These are phyloP conservation scores for Actenoides lindsayi DNA, from an alignment of 2,113 vertebrate genomes.

Conservation along the genomic window DNA sequence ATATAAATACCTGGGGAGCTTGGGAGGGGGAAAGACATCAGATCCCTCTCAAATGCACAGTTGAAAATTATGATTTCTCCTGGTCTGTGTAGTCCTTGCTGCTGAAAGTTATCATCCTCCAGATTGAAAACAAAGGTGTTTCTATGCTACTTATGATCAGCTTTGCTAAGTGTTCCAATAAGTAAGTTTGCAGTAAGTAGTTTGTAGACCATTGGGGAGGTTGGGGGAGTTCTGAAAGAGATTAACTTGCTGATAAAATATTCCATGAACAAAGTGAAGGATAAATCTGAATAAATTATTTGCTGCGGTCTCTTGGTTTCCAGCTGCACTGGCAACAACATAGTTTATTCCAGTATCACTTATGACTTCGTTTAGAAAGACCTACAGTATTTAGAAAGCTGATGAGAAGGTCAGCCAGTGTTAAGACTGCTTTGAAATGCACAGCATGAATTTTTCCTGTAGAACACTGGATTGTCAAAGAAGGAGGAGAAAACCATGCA, in stretches of 20 bases:
- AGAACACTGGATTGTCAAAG: background rate
- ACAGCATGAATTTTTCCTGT: background rate
- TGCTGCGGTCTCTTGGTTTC: background rate
- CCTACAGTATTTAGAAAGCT: background rate
- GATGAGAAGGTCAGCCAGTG: background rate
- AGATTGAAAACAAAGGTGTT: background rate
- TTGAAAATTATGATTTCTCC: background rate
- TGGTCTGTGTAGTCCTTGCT: background rate
- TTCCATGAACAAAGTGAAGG: background rate
- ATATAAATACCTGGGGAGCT: background rate
- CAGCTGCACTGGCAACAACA: background rate
- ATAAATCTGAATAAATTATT: constrained; percentile 13
- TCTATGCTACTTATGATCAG: background rate
- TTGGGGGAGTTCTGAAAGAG: background rate
- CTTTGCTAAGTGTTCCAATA: background rate
- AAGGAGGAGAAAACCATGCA: background rate
- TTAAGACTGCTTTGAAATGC: background rate
- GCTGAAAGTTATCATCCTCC: background rate
- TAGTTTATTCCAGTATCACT: background rate
- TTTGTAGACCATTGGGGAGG: background rate
- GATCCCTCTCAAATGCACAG: background rate
- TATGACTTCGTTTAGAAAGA: background rate
- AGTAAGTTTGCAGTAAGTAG: background rate
- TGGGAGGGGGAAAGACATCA: background rate
- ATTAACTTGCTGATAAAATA: background rate